phyloP scores from a whole-genome alignment of 2,113 vertebrate genomes.

The Paralichthys olivaceus region DNA sequence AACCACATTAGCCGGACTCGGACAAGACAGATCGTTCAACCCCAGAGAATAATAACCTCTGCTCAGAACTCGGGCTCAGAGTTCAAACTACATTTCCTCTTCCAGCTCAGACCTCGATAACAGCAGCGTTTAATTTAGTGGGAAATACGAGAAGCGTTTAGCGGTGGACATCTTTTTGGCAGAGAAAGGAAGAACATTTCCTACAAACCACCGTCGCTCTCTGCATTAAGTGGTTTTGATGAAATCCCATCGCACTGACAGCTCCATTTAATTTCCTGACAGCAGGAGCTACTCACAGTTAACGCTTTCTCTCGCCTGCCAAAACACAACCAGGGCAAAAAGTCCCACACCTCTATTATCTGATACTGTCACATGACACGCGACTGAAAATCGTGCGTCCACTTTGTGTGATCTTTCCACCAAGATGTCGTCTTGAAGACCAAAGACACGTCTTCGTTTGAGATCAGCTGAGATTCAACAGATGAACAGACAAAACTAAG shows the following conservation, averaged over 20 bases:
- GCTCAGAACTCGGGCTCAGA: too few relatives aligned
- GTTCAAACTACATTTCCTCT: constrained; percentile 12
- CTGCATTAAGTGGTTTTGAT: constrained; percentile 20
- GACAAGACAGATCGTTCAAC: constrained; percentile 24
- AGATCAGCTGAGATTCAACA: too few relatives aligned
- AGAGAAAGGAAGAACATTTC: constrained; percentile 5
- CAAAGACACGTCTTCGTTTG: too few relatives aligned
- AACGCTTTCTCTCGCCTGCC: background rate
- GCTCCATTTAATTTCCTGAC: constrained; percentile 10
- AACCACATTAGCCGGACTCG: constrained; percentile 20
- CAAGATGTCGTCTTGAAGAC: too few relatives aligned
- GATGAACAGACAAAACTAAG: too few relatives aligned
- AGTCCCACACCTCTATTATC: background rate
- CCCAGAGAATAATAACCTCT: background rate
- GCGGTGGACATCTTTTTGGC: constrained; percentile 33
- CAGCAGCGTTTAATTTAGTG: constrained; percentile 37
- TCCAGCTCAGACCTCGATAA: constrained; percentile 6
- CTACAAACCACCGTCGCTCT: background rate
- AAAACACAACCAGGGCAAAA: background rate
- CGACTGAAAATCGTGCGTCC: background rate
- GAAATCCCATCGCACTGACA: constrained; percentile 1
- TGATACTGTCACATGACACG: background rate
- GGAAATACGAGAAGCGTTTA: constrained; percentile 35
- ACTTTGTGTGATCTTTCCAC: background rate
- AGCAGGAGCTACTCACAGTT: background rate